A percentile compares a stretch with the other conserved stretches of the same genome.
Conservation (phyloP, 2,113 vertebrate genomes). For the Forbesichthys agassizii region DNA sequence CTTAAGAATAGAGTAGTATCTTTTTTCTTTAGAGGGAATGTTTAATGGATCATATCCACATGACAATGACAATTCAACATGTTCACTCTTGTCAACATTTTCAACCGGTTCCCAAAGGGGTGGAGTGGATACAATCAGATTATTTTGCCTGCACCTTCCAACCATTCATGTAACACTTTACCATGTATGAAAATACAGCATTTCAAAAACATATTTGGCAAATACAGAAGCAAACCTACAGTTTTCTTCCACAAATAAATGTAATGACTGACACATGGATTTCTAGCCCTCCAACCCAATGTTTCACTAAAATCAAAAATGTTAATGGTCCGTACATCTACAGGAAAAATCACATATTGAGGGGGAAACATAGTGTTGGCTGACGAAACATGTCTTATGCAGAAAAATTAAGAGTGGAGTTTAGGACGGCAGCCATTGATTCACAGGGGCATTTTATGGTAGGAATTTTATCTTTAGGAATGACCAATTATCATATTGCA, state of each 20-base stretch:
- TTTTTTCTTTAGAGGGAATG: conserved; percentile 75
- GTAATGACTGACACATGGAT: conserved; percentile 54
- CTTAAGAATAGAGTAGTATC: no score
- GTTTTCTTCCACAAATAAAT: conserved; percentile 67
- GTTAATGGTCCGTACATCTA: conserved; percentile 76
- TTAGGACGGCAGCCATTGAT: conserved; percentile 25
- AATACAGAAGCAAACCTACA: conserved; percentile 76
- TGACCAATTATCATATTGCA: conserved; percentile 52
- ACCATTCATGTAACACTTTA: conserved; percentile 74
- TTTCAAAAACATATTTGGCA: conserved; percentile 77
- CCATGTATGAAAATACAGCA: conserved; percentile 80
- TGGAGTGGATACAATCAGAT: conserved; percentile 54
- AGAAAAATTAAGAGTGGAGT: conserved; percentile 43
- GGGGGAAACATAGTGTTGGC: conserved; percentile 32
- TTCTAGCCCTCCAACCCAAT: conserved; percentile 57
- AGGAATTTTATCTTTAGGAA: conserved; percentile 49
- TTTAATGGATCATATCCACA: conserved; percentile 82
- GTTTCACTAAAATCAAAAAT: conserved; percentile 63
- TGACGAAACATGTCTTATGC: conserved; percentile 50
- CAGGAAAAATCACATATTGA: conserved; percentile 51
- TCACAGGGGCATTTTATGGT: conserved; percentile 35
- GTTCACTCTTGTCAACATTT: conserved; percentile 63
- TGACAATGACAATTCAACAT: conserved; percentile 75
- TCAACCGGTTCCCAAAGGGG: conserved; percentile 58
- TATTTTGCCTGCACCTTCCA: conserved; percentile 44